Evolutionary conservation across 2,113 vertebrate genomes (phyloP), one percentile per base, ranked within the genome.

Genomic region (Pygoscelis adeliae): DNA sequence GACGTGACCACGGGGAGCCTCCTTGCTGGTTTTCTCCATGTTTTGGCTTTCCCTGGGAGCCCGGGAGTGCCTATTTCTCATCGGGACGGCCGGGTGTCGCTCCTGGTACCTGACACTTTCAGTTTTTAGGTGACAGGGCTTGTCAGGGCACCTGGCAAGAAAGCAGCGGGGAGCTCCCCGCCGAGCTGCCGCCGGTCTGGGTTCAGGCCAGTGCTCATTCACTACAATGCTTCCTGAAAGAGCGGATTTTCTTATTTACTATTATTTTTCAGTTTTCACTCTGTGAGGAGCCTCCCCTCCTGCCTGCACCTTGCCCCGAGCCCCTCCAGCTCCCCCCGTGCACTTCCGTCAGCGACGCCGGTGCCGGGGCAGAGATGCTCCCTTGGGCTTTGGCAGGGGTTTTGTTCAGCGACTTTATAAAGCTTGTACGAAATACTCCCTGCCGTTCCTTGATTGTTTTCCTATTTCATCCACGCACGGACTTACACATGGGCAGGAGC

Each of bases 71-170:
- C 56, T 29, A 4, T 20, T 58, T 49, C 71, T 27, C 4, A 0
- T 3, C 0, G 0, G 30, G 34, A 38, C 49, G 42, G 52, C 12
- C 0, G 3, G 29, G 6, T 49, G 29, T 18, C 30, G 1, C 53
- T n/a, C 3, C 74, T 17, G 70, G 32, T 18, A 11, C 47, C 47
- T 0, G 0, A 0, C 12, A 4, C 34, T 13, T 40, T 12, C 12
- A 9, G 21, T 4, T 66, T 71, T 14, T 15, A 30, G 67, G 29
- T 69, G 79, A 23, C 6, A 4, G 15, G 0, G 0, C 29, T 32
- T 16, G 14, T 27, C 36, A 32, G 69, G 61, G 26, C 63, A 18
- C 32, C 23, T 8, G 74, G 65, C 49, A n/a, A 55, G 85, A 38
- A n/a, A 65, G 59, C 42, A 34, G 21, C 21, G 9, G 52, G 32